These are phyloP conservation scores for Dysidea cf. avara DNA, from an alignment of 37 sponge, comb jelly and placozoan species.

Conservation along the genomic window DNA sequence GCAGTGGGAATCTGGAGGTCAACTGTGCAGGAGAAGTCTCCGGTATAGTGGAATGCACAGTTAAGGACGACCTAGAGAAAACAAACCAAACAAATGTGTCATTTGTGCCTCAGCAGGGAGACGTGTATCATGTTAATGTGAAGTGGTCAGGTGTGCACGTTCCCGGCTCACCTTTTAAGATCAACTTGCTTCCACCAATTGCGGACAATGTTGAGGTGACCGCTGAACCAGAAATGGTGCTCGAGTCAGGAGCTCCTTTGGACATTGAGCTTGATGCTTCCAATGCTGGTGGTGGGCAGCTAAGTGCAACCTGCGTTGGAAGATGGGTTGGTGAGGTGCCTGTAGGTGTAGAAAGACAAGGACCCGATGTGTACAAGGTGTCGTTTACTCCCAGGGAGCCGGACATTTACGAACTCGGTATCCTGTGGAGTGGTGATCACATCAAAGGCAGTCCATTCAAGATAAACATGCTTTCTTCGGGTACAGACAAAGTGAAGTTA, in stretches of 20 bases:
- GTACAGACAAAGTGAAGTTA: slow-evolving; percentile 36
- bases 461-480: slow-evolving; percentile 43
- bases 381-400: slow-evolving; percentile 48
- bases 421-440: slow-evolving; percentile 50
- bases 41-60: slow-evolving; percentile 8
- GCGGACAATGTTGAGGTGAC: slow-evolving; percentile 30
- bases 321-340: slow-evolving; percentile 37
- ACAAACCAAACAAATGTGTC: slow-evolving; percentile 24
- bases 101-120: slow-evolving; percentile 22
- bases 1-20: slow-evolving; percentile 44
- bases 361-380: slow-evolving; percentile 9
- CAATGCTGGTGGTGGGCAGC: slow-evolving; percentile 41
- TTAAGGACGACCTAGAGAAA: slow-evolving; percentile 40
- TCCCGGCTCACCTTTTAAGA: slow-evolving; percentile 66
- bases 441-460: slow-evolving; percentile 65
- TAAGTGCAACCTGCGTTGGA: slow-evolving; percentile 44
- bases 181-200: slow-evolving; percentile 28
- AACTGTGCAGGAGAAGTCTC: slow-evolving; percentile 31
- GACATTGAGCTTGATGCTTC: slow-evolving; percentile 29
- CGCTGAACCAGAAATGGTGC: no score
- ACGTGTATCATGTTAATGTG: slow-evolving; percentile 46
- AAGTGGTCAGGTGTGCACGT: slow-evolving; percentile 32
- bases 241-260: slow-evolving; percentile 26
- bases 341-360: slow-evolving; percentile 10
- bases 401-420: slow-evolving; percentile 42